Percentiles rank a stretch among this genome's conserved stretches.
phyloP scores from a whole-genome alignment of 2,113 vertebrate genomes.

The Psettodes erumei region DNA sequence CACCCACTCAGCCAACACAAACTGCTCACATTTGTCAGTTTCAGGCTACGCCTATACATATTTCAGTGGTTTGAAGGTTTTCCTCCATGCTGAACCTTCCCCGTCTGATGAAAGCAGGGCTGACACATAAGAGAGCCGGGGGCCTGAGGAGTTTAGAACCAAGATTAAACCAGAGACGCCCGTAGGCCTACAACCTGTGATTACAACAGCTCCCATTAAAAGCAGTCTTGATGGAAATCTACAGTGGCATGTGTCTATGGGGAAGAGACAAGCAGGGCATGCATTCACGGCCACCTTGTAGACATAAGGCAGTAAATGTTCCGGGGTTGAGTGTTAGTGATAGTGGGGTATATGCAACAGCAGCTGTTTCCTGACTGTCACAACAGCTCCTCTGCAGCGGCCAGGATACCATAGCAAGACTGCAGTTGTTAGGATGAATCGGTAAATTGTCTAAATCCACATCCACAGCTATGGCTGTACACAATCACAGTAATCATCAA shows the following conservation, averaged over 20 bases:
- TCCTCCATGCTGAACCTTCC: constrained; percentile 38
- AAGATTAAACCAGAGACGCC: constrained; percentile 69
- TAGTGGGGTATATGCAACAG: constrained; percentile 37
- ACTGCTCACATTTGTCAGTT: constrained; percentile 45
- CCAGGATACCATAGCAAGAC: not conserved
- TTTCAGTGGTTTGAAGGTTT: constrained; percentile 68
- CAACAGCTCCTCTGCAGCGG: constrained; percentile 26
- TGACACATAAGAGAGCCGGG: constrained; percentile 60
- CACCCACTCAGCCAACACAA: constrained; percentile 52
- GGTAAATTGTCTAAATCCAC: constrained; percentile 3
- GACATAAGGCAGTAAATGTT: constrained; percentile 45
- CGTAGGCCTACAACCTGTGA: constrained; percentile 62
- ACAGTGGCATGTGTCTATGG: constrained; percentile 38
- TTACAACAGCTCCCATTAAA: constrained; percentile 69
- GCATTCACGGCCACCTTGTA: constrained; percentile 23
- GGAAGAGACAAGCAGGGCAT: constrained; percentile 34
- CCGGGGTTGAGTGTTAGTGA: constrained; percentile 18
- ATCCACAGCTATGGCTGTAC: no score
- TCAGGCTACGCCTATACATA: constrained; percentile 58
- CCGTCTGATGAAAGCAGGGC: constrained; percentile 63
- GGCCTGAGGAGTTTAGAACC: constrained; percentile 60
- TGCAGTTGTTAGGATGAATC: not conserved
- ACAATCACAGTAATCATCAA: not conserved
- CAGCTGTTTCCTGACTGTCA: constrained; percentile 42
- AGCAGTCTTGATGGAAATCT: constrained; percentile 64